Conservation (phyloP, 2,797 vertebrate genomes). For the Echeneis naucrates region DNA sequence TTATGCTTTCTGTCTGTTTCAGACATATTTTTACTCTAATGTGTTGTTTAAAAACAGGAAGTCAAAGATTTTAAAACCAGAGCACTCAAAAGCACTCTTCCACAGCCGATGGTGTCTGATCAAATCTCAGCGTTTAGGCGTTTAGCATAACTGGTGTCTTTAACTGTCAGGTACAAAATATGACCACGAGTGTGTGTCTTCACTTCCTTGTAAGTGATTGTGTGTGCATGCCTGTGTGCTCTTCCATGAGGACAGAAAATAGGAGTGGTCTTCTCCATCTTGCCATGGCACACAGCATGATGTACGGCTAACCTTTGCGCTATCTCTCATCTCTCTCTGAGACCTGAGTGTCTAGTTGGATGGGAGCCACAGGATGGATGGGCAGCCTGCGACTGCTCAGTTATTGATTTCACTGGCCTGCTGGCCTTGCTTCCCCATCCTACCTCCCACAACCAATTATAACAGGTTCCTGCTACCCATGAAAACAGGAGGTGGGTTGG, state of each 20-base stretch:
- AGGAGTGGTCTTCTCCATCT: conserved; percentile 36
- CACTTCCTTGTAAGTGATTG: background rate
- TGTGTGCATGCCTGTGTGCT: conserved; percentile 2
- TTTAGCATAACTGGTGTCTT: conserved; percentile 60
- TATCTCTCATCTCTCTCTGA: conserved; percentile 70
- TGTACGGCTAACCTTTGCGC: conserved; percentile 65
- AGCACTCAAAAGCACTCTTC: conserved; percentile 9
- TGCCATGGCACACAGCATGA: conserved; percentile 55
- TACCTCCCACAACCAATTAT: conserved; percentile 73
- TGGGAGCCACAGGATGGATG: conserved; percentile 74
- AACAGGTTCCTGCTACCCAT: conserved; percentile 55
- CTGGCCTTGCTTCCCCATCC: conserved; percentile 64
- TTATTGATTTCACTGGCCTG: conserved; percentile 76
- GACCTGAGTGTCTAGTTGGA: conserved; percentile 68
- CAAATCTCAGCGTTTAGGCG: conserved; percentile 59
- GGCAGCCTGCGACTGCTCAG: conserved; percentile 58
- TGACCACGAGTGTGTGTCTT: conserved; percentile 12
- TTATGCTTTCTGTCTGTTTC: background rate
- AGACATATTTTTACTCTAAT: background rate
- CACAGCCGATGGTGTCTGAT: conserved; percentile 17
- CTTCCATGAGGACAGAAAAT: conserved; percentile 23
- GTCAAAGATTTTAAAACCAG: background rate
- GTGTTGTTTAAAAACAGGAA: background rate
- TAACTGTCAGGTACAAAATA: conserved; percentile 59
- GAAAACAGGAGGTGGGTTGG: conserved; percentile 20